phyloP scores from a whole-genome alignment of 1,140 invertebrate genomes.

The Antheraea pernyi region DNA sequence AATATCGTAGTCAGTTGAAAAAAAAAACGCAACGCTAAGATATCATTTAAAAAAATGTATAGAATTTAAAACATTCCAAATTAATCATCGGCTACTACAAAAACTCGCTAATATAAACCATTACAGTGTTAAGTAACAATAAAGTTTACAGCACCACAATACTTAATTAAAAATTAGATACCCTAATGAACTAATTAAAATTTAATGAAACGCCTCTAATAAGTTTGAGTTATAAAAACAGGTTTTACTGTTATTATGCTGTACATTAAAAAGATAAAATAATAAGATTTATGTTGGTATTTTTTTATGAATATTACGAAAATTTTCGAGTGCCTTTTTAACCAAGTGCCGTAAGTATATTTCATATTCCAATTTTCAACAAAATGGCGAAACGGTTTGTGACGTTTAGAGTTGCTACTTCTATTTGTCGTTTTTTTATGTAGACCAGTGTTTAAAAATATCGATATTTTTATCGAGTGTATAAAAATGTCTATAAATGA shows the following conservation, averaged over 20 bases:
- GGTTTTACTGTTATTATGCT: slow-evolving; percentile 22
- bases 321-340: neutral
- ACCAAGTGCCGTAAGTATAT: too few relatives aligned
- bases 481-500: too few relatives aligned
- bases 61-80: too few relatives aligned
- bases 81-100: neutral
- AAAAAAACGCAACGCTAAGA: too few relatives aligned
- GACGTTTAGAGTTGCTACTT: too few relatives aligned
- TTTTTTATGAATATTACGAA: neutral
- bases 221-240: slow-evolving; percentile 16
- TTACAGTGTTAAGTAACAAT: slow-evolving; percentile 6
- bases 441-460: too few relatives aligned
- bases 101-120: neutral
- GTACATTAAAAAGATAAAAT: slow-evolving; percentile 2
- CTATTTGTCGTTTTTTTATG: too few relatives aligned
- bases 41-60: too few relatives aligned
- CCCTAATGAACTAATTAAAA: slow-evolving; percentile 25
- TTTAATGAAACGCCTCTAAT: slow-evolving; percentile 22
- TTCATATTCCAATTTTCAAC: too few relatives aligned
- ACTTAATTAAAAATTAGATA: slow-evolving; percentile 29
- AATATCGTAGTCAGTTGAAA: too few relatives aligned
- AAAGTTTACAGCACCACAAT: slow-evolving; percentile 26
- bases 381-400: too few relatives aligned
- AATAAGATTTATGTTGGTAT: neutral
- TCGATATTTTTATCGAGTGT: too few relatives aligned